Evolutionary conservation across 2,113 vertebrate genomes (phyloP), one percentile per base, ranked within the genome.

Genomic region (Ciconia maguari): DNA sequence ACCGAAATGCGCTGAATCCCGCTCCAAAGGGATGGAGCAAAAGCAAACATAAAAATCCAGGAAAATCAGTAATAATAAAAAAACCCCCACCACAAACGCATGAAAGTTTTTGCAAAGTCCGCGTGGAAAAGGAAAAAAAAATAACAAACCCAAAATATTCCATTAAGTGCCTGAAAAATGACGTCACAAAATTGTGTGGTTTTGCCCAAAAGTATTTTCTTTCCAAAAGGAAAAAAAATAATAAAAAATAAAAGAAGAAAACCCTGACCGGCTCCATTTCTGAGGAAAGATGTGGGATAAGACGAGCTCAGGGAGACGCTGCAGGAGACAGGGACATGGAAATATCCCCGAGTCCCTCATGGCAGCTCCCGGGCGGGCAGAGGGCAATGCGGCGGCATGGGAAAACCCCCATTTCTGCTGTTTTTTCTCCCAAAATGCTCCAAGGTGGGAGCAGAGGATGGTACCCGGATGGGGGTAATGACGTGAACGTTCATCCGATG

Each of bases 331-430:
- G 24, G 30, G 46, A 41, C 1, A 18, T 42, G 66, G 68, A 27
- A 68, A 32, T 16, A 22, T 19, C 64, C 68, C 81, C 15, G 4
- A 6, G 38, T 42, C 48, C 68, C 36, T n/a, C 15, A 3, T 1
- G 44, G 55, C 24, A 52, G 36, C 46, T 62, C 68, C 65, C 2
- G 10, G 34, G 26, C 1, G 6, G 41, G 64, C 34, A 26, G 64
- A 36, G 13, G 52, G 54, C 13, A n/a, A 60, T 4, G 54, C 3
- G 3, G 20, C 3, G 2, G 11, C 3, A 0, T 11, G 20, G 79
- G 13, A 48, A 48, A 48, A 12, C 0, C 9, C 34, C 52, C 5
- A 1, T 58, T 82, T 58, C 22, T 58, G 65, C 44, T 2, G 1
- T 2, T 58, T 82, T 81, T 69, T 19, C 19, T 18, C 79, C 52